Conservation (phyloP, 2,797 vertebrate species). For the Neostethus bicornis region DNA sequence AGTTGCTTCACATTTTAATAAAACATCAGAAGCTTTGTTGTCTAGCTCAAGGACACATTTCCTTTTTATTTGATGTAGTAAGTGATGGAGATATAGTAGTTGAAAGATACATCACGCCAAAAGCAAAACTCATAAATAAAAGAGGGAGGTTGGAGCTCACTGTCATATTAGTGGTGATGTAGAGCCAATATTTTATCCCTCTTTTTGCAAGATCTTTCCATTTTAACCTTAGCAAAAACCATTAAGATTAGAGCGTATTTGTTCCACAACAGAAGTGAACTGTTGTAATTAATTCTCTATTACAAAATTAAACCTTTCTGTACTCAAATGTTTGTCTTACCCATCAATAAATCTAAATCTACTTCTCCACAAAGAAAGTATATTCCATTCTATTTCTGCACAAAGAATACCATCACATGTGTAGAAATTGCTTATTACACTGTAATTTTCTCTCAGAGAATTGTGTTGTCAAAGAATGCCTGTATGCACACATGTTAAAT, state of each 20-base stretch:
- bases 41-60: conserved; percentile 37
- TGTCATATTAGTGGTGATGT: conserved; percentile 16
- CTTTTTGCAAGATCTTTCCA: background rate
- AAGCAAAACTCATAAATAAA: conserved; percentile 30
- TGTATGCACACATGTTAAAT: background rate
- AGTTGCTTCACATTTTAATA: conserved; percentile 17
- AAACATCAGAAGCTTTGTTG: conserved; percentile 25
- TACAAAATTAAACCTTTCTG: too few species aligned
- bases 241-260: background rate
- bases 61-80: conserved; percentile 16
- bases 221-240: background rate
- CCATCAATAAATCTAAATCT: background rate
- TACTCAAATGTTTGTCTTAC: background rate
- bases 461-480: conserved; percentile 12
- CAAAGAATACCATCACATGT: background rate
- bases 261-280: background rate
- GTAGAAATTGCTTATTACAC: conserved; percentile 3
- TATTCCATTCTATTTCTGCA: background rate
- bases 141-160: conserved; percentile 3
- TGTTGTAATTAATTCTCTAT: background rate
- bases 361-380: background rate
- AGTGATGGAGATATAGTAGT: conserved; percentile 18
- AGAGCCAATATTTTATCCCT: background rate
- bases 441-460: background rate
- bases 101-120: conserved; percentile 19